Evolutionary conservation across 2,888 invertebrate genomes (phyloP), one percentile per base, ranked within the genome.

Genomic region (Polia nebulosa): DNA sequence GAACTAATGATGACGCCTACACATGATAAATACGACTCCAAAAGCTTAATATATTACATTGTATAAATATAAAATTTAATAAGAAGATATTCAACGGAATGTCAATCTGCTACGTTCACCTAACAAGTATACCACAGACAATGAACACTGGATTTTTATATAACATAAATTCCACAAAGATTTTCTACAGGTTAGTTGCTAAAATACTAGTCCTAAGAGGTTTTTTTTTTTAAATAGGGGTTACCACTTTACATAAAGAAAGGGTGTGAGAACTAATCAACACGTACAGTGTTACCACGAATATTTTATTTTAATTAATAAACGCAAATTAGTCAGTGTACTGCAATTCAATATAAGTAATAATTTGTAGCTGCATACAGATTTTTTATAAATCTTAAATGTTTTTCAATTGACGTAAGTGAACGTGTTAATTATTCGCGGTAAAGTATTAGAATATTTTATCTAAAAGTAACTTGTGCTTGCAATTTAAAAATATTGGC

Each of bases 121-220:
- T 80, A 83, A 78, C 76, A 88, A 85, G 82, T 84, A 87, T 89
- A 92, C 87, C 90, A 92, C 89, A 92, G 89, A 89, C 72, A 80
- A 84, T 89, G 90, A 92, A 93, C 92, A 93, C 89, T 89, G 87
- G 86, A 86, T 85, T 88, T 66, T 72, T 71, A 66, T 73, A 60
- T 45, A 79, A 72, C 61, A 75, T 55, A 74, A 74, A 76, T 78
- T 78, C 53, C 60, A 75, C 58, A 73, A 80, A 73, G 52, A 49
- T 64, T 68, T 68, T 59, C 15, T 63, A 81, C 32, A 60, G 58
- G 39, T 61, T 73, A 66, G 36, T 57, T 82, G 67, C 58, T 36
- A 70, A 71, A 53, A 11, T 44, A 67, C 53, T 74, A 71, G 41
- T 45, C 29, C 56, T 73, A 73, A 71, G 61, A 15, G 22, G 27